These are phyloP conservation scores for Diplazon laetatorius DNA, from an alignment of 2,888 invertebrate species.

Conservation along the genomic window DNA sequence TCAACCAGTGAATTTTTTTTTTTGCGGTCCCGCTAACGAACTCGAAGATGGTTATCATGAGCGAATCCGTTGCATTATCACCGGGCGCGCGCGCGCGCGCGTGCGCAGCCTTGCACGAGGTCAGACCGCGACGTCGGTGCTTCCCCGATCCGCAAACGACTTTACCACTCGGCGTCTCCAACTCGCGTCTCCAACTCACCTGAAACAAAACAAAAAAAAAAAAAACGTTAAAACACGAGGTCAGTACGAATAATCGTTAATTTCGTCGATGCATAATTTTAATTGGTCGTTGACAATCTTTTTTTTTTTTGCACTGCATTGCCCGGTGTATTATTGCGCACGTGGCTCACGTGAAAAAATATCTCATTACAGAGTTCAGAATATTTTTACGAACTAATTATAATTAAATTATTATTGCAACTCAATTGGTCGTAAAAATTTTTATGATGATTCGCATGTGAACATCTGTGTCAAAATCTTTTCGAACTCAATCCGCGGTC, in stretches of 20 bases:
- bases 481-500: too few relatives aligned
- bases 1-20: conserved; percentile 35
- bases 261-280: conserved; percentile 70
- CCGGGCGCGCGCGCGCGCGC: conserved; percentile 62
- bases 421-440: too few relatives aligned
- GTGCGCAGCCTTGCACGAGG: conserved; percentile 66
- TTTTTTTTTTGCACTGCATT: conserved; percentile 49
- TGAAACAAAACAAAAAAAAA: conserved; percentile 78
- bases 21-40: conserved; percentile 75
- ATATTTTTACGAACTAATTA: too few relatives aligned
- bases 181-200: conserved; percentile 77
- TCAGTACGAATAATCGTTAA: conserved; percentile 66
- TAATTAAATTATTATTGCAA: too few relatives aligned
- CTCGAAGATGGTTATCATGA: conserved; percentile 74
- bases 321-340: neutral
- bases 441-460: too few relatives aligned
- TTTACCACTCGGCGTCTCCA: conserved; percentile 51
- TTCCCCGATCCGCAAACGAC: conserved; percentile 10
- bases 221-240: conserved; percentile 66
- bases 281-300: conserved; percentile 75
- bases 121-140: conserved; percentile 63
- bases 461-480: too few relatives aligned
- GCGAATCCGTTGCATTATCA: conserved; percentile 71
- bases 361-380: neutral
- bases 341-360: neutral